phyloP scores from a whole-genome alignment of 2,888 invertebrate genomes.

The Volucella inanis region DNA sequence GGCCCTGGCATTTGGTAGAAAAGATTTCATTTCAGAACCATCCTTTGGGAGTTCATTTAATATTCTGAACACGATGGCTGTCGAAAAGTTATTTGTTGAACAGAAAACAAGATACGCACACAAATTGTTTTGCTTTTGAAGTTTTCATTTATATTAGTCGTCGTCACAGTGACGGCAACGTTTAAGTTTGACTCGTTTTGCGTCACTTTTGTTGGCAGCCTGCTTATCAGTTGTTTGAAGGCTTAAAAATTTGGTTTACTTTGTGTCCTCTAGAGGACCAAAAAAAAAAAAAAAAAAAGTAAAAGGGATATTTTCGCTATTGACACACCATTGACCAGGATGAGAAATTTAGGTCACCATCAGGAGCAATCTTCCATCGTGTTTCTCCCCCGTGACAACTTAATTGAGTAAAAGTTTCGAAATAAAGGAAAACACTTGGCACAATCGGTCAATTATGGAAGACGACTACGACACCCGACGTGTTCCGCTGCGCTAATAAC shows the following conservation, averaged over 20 bases:
- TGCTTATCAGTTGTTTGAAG: neutral
- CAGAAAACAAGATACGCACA: constrained; percentile 49
- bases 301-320: constrained; percentile 23
- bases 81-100: constrained; percentile 44
- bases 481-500: constrained; percentile 23
- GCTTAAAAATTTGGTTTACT: constrained; percentile 3
- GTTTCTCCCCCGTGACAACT: constrained; percentile 18
- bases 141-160: constrained; percentile 24
- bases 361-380: constrained; percentile 7
- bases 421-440: constrained; percentile 21
- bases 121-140: constrained; percentile 65
- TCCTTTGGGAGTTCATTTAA: constrained; percentile 41
- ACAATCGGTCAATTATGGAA: constrained; percentile 47
- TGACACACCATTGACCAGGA: constrained; percentile 12
- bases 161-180: neutral
- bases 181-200: constrained; percentile 1
- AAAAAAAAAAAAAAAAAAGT: neutral
- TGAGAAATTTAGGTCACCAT: neutral
- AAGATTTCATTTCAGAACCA: constrained; percentile 35
- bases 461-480: constrained; percentile 13
- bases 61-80: constrained; percentile 63
- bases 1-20: constrained; percentile 3
- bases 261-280: neutral
- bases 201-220: constrained; percentile 5
- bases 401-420: constrained; percentile 44